Evolutionary conservation across 2,797 vertebrate species (phyloP).

Genomic region (Bradypodion ventrale): DNA sequence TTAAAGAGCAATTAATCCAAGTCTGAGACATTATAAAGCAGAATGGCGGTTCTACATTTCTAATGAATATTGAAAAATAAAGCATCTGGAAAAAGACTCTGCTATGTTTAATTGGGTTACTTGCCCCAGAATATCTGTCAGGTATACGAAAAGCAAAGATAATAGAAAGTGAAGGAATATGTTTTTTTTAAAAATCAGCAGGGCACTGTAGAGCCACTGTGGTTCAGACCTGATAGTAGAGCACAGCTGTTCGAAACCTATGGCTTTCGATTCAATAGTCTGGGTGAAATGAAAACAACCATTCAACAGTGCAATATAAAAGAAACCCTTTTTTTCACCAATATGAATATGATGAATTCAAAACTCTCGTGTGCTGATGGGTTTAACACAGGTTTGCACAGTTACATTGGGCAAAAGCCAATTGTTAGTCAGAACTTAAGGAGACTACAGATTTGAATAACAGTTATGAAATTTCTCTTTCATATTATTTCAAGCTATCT

Average conservation of each 20-base stretch:
- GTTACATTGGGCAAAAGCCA: not conserved
- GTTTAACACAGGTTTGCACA: not conserved
- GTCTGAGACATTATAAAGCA: slow-evolving; percentile 51
- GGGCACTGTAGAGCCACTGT: slow-evolving; percentile 42
- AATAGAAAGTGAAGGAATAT: slow-evolving; percentile 53
- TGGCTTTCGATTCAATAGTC: slow-evolving; percentile 23
- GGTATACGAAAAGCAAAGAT: slow-evolving; percentile 64
- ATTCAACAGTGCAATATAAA: slow-evolving; percentile 1
- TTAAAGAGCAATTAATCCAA: slow-evolving; percentile 65
- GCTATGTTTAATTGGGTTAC: slow-evolving; percentile 71
- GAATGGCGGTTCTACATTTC: slow-evolving; percentile 60
- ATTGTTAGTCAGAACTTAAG: no score
- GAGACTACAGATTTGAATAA: no score
- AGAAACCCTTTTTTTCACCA: not conserved
- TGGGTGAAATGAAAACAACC: slow-evolving; percentile 22
- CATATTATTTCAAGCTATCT: no score
- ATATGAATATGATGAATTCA: slow-evolving; percentile 2
- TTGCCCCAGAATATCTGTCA: slow-evolving; percentile 74
- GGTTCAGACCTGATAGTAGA: slow-evolving; percentile 12
- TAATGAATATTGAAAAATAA: slow-evolving; percentile 68
- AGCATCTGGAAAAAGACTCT: slow-evolving; percentile 72
- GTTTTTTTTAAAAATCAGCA: slow-evolving; percentile 54
- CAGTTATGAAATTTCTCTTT: no score
- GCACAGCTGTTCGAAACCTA: slow-evolving; percentile 25
- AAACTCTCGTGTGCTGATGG: not conserved